Percentiles rank a stretch among this genome's conserved stretches.
Conservation (phyloP, 2,888 invertebrate species). For the Keiferia lycopersicella region DNA sequence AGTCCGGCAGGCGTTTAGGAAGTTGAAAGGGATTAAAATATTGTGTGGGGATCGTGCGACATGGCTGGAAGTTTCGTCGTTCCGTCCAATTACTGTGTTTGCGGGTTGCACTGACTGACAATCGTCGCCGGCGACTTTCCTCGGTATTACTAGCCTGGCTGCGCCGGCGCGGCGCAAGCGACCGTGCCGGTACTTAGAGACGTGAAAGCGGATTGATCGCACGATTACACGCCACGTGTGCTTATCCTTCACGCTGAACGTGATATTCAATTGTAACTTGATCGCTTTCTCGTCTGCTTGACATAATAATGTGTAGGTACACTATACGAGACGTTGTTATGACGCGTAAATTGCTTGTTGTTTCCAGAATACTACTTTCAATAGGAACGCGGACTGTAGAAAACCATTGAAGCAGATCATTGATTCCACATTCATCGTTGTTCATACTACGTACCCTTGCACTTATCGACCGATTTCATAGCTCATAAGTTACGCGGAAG, state of each 20-base stretch:
- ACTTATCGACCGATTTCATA: conserved; percentile 14
- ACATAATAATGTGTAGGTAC: conserved; percentile 31
- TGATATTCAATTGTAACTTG: conserved; percentile 62
- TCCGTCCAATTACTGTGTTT: conserved; percentile 46
- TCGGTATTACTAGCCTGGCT: conserved; percentile 38
- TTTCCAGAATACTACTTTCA: neutral
- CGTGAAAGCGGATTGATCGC: conserved; percentile 63
- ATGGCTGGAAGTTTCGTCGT: conserved; percentile 17
- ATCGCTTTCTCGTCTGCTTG: conserved; percentile 56
- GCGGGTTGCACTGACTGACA: conserved; percentile 47
- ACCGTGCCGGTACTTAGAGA: conserved; percentile 30
- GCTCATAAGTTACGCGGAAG: conserved; percentile 22
- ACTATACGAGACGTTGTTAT: conserved; percentile 1
- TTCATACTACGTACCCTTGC: neutral
- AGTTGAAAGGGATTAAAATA: conserved; percentile 38
- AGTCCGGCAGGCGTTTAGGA: conserved; percentile 9
- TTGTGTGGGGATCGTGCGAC: conserved; percentile 25
- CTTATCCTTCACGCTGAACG: conserved; percentile 50
- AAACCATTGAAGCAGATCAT: conserved; percentile 4
- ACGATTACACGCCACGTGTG: conserved; percentile 56
- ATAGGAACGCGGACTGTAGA: neutral
- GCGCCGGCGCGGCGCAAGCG: conserved; percentile 25
- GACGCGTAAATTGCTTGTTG: conserved; percentile 12
- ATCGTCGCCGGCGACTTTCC: conserved; percentile 48
- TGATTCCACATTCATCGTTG: neutral